These are phyloP conservation scores for Scaptomyza graminum DNA, from an alignment of 1,140 invertebrate genomes.

Conservation along the genomic window DNA sequence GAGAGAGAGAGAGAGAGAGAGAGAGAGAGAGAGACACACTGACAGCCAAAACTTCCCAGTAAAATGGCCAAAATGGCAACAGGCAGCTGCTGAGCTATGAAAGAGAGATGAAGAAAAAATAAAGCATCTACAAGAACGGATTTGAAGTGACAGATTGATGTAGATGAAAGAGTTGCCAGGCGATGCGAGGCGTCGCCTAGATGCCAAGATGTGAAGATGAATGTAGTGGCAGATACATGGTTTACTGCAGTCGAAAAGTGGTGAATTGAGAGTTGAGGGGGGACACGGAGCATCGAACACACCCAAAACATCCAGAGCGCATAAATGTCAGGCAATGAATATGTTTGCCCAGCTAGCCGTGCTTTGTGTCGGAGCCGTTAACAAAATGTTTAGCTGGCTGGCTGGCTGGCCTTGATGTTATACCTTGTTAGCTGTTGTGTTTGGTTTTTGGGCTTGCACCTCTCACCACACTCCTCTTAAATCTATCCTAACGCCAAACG, in stretches of 20 bases:
- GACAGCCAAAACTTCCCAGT: constrained; percentile 35
- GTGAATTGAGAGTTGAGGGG: neutral
- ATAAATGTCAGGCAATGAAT: constrained; percentile 75
- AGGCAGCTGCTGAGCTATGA: constrained; percentile 28
- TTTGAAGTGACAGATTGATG: constrained; percentile 71
- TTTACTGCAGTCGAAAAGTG: constrained; percentile 15
- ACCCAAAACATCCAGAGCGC: constrained; percentile 6
- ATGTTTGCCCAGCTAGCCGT: constrained; percentile 73
- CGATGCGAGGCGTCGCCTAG: constrained; percentile 5
- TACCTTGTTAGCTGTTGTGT: constrained; percentile 75
- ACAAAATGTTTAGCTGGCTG: constrained; percentile 63
- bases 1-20: too few species aligned
- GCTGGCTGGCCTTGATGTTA: constrained; percentile 53
- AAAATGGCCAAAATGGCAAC: constrained; percentile 39
- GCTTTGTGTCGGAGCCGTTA: constrained; percentile 64
- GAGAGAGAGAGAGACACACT: constrained; percentile 12
- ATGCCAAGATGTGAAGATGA: constrained; percentile 38
- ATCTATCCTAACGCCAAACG: constrained; percentile 57
- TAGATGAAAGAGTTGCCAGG: constrained; percentile 43
- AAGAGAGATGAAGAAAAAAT: neutral
- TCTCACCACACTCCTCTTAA: constrained; percentile 1
- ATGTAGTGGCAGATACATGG: constrained; percentile 55
- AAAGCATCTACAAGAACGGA: constrained; percentile 34
- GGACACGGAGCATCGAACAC: neutral
- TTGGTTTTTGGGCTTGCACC: constrained; percentile 36